Percentiles rank a stretch among this genome's conserved stretches.
phyloP scores from a whole-genome alignment of 2,113 vertebrate species.

The Takifugu flavidus region DNA sequence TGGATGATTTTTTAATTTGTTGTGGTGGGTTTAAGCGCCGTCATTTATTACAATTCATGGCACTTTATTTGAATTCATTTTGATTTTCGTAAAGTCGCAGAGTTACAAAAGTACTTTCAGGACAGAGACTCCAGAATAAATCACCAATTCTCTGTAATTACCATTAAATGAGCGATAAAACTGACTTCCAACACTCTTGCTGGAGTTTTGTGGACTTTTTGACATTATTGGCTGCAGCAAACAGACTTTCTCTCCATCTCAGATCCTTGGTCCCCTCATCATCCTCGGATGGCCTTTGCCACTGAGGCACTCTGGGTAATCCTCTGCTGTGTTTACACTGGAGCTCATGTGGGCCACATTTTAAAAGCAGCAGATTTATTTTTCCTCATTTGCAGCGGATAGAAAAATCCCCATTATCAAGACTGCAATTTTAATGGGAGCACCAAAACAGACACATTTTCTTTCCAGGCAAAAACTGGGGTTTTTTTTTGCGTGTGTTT shows the following conservation, averaged over 20 bases:
- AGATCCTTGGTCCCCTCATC: constrained; percentile 27
- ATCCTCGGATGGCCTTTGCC: constrained; percentile 14
- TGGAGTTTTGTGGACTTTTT: not conserved
- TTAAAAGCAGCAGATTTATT: constrained; percentile 11
- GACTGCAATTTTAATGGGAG: constrained; percentile 19
- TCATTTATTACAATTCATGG: too few species aligned
- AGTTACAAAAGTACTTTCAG: too few species aligned
- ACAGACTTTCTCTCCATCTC: constrained; percentile 13
- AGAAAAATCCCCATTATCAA: constrained; percentile 9
- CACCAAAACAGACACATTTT: constrained; percentile 11
- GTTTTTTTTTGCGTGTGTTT: not conserved
- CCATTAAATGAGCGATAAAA: too few species aligned
- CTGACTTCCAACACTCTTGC: not conserved
- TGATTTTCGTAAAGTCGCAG: too few species aligned
- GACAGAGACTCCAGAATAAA: too few species aligned
- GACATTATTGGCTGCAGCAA: not conserved
- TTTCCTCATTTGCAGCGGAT: constrained; percentile 37
- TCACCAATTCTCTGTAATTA: too few species aligned
- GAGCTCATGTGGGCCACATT: constrained; percentile 6
- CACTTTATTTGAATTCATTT: too few species aligned
- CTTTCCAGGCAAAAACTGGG: constrained; percentile 9
- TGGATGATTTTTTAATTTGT: not conserved
- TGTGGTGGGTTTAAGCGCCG: too few species aligned
- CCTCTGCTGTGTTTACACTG: constrained; percentile 41
- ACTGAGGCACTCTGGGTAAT: constrained; percentile 13